Percentiles rank a stretch among this genome's conserved stretches.
Conservation (phyloP, 2,113 vertebrate species). For the Nibea albiflora region DNA sequence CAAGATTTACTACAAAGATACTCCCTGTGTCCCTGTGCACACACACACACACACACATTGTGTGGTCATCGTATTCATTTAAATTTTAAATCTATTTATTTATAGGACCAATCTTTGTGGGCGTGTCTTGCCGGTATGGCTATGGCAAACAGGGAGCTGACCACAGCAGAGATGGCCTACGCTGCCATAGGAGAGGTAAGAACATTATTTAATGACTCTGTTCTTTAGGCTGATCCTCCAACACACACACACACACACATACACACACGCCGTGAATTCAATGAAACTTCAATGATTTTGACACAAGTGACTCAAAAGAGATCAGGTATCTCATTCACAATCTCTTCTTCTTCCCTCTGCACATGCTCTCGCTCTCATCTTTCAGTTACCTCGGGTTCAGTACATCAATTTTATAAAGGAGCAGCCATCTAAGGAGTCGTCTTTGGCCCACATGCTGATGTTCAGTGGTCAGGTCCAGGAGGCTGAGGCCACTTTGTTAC, state of each 20-base stretch:
- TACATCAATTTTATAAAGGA: slow-evolving; percentile 94
- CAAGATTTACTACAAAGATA: slow-evolving; percentile 26
- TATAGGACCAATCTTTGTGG: slow-evolving; percentile 93
- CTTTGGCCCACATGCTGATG: slow-evolving; percentile 90
- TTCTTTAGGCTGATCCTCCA: neutral
- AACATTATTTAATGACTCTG: neutral
- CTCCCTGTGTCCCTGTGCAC: neutral
- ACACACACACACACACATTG: neutral
- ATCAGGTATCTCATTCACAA: neutral
- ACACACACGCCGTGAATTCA: neutral
- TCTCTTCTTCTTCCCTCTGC: neutral
- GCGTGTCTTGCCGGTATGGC: slow-evolving; percentile 97
- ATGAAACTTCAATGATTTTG: neutral
- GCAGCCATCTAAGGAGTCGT: slow-evolving; percentile 93
- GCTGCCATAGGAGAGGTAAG: slow-evolving; percentile 93
- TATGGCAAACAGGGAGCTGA: slow-evolving; percentile 90
- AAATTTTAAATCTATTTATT: neutral
- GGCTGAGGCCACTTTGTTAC: slow-evolving; percentile 90
- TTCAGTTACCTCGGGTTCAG: slow-evolving; percentile 92
- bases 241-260: neutral
- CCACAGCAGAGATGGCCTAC: slow-evolving; percentile 93
- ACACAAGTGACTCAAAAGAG: neutral
- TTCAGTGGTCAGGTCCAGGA: slow-evolving; percentile 94
- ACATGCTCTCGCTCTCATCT: neutral
- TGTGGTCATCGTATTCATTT: neutral